Conservation (phyloP, 2,888 invertebrate genomes). For the Drosophila demipolita region DNA sequence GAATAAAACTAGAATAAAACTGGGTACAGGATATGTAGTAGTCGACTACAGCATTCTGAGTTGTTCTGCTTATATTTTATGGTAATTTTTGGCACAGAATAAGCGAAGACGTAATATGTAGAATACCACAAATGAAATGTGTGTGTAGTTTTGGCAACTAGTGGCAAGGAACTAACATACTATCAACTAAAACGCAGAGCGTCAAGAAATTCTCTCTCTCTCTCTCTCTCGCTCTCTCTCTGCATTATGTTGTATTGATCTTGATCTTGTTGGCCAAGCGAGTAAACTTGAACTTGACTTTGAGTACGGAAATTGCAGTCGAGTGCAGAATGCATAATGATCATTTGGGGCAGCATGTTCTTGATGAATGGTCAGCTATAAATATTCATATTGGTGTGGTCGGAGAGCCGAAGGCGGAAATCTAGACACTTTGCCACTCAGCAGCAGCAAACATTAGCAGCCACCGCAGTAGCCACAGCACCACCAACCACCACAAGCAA, state of each 20-base stretch:
- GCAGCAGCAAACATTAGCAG: conserved; percentile 1
- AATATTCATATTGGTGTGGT: conserved; percentile 42
- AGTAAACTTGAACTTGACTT: conserved; percentile 68
- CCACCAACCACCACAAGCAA: conserved; percentile 17
- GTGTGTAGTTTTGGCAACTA: conserved; percentile 48
- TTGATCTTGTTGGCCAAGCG: conserved; percentile 3
- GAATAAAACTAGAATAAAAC: neutral
- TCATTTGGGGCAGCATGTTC: conserved; percentile 13
- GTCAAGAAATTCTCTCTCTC: conserved; percentile 18
- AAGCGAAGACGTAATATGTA: conserved; percentile 10
- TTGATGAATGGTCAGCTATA: conserved; percentile 21
- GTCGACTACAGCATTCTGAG: neutral
- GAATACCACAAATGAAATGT: neutral
- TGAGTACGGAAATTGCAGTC: conserved; percentile 40
- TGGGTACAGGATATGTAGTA: neutral
- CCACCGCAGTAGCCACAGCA: neutral
- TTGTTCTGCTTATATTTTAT: neutral
- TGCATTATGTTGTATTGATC: conserved; percentile 3
- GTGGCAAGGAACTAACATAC: neutral
- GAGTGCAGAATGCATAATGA: conserved; percentile 39
- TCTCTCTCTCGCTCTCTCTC: neutral
- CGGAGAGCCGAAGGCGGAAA: conserved; percentile 54
- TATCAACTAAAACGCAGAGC: conserved; percentile 31
- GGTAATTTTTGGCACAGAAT: conserved; percentile 15
- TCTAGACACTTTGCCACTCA: conserved; percentile 49